These are phyloP conservation scores for Cotesia typhae DNA, from an alignment of 1,140 invertebrate species.

Conservation along the genomic window DNA sequence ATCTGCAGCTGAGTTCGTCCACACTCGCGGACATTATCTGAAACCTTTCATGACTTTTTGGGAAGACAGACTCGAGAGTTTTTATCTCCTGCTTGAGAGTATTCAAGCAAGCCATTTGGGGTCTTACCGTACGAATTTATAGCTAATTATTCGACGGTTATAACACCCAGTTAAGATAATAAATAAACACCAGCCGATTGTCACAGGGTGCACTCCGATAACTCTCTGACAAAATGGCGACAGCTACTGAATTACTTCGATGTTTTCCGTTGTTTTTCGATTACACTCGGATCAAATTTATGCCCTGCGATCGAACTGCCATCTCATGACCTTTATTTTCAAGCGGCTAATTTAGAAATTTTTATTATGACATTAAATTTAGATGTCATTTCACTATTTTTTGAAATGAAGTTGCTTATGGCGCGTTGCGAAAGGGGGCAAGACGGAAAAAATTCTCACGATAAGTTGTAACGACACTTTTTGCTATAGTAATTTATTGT, in stretches of 20 bases:
- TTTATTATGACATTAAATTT: too few relatives aligned
- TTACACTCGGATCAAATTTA: background rate
- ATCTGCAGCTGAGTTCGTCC: conserved; percentile 96
- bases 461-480: too few relatives aligned
- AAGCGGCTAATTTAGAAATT: too few relatives aligned
- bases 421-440: too few relatives aligned
- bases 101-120: conserved; percentile 95
- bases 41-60: conserved; percentile 95
- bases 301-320: too few relatives aligned
- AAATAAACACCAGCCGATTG: conserved; percentile 21
- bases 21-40: conserved; percentile 96
- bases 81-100: conserved; percentile 97
- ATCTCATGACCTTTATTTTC: background rate
- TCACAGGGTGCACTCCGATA: conserved; percentile 37
- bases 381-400: too few relatives aligned
- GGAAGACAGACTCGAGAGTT: conserved; percentile 93
- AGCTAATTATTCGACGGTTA: conserved; percentile 28
- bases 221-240: conserved; percentile 41
- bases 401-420: too few relatives aligned
- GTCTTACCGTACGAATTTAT: conserved; percentile 39
- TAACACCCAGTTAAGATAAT: conserved; percentile 10
- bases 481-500: too few relatives aligned
- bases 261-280: conserved; percentile 9
- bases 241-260: conserved; percentile 32
- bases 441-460: too few relatives aligned